Evolutionary conservation across 2,797 vertebrate genomes (phyloP), one percentile per base, ranked within the genome.

Genomic region (Phataginus tetradactyla): DNA sequence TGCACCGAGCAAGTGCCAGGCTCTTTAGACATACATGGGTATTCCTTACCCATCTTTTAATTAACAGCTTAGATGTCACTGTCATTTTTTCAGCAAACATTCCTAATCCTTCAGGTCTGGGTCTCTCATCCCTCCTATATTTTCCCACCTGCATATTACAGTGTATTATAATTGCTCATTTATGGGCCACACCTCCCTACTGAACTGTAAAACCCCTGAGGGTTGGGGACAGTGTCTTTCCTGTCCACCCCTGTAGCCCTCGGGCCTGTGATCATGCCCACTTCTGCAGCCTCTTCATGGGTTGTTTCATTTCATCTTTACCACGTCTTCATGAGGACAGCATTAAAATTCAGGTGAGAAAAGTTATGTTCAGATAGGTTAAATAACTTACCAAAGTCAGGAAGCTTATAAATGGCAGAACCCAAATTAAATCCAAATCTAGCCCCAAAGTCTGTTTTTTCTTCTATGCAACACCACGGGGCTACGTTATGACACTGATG

Each of bases 291-390:
- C 23, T 68, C 23, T 57, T 11, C 25, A 66, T 79, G 68, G 14
- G 4, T 84, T 95, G 20, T 45, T 79, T 77, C 39, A 1, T 39
- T 92, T 85, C 42, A 12, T 85, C 10, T 88, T 87, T 53, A 69
- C 25, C 32, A 27, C 42, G 34, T 95, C 83, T 86, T 57, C 21
- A 68, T 51, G 45, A 86, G 1, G 17, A 14, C 79, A 71, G 13
- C 17, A 79, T 64, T 84, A 88, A 83, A 86, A 90, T 68, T 90
- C 34, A 59, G 21, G 32, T 55, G 34, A 95, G 78, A 59, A 97
- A 79, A 57, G 21, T 42, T 59, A 75, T 69, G 14, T 63, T 93
- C 39, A 86, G 3, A 32, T 34, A 32, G 25, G 0, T 93, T 53
- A 80, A 55, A 85, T 80, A 32, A 78, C 2, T 57, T 74, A 37